phyloP scores from a whole-genome alignment of 2,888 invertebrate species.

The Drosophila subsilvestris region DNA sequence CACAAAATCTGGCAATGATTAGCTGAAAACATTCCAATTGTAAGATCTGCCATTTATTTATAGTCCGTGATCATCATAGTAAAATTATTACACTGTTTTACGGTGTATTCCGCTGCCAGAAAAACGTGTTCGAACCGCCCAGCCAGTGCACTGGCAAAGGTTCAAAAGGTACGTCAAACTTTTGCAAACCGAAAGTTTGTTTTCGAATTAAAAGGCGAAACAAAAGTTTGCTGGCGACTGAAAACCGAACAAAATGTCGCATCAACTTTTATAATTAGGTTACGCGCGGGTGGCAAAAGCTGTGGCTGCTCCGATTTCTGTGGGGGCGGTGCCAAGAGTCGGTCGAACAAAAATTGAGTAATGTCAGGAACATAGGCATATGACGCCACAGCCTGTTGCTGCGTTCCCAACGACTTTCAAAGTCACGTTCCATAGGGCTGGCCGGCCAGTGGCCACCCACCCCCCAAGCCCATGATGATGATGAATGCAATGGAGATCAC shows the following conservation, averaged over 20 bases:
- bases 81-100: not conserved
- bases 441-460: too few species aligned
- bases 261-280: constrained; percentile 72
- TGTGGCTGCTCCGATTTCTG: constrained; percentile 22
- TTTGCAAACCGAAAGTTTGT: constrained; percentile 6
- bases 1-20: not conserved
- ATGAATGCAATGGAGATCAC: constrained; percentile 31
- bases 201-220: not conserved
- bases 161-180: constrained; percentile 22
- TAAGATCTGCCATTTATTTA: not conserved
- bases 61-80: not conserved
- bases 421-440: constrained; percentile 60
- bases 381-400: constrained; percentile 26
- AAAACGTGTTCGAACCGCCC: constrained; percentile 23
- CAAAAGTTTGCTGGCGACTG: constrained; percentile 37
- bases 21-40: not conserved
- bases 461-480: not conserved
- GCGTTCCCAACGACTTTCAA: constrained; percentile 16
- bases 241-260: constrained; percentile 58
- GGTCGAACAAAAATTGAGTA: constrained; percentile 23
- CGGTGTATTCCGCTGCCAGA: not conserved
- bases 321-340: not conserved
- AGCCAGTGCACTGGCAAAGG: not conserved
- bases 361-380: constrained; percentile 20
- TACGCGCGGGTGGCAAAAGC: constrained; percentile 70